These are phyloP conservation scores for Setipinna tenuifilis DNA, from an alignment of 2,797 vertebrate species.

Conservation along the genomic window DNA sequence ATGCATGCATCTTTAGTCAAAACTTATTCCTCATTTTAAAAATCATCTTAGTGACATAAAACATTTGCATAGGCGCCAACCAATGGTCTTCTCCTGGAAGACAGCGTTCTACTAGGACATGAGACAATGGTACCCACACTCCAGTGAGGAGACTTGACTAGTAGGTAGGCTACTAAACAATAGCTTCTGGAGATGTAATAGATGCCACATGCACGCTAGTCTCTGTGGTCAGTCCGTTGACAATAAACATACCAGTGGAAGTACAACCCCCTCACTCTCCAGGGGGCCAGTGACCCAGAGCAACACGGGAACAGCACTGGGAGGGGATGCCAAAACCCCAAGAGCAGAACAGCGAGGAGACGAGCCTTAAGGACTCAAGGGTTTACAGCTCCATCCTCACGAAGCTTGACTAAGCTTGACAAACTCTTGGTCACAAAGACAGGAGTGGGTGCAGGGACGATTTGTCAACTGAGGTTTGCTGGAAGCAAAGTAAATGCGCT, in stretches of 20 bases:
- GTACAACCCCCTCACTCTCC: neutral
- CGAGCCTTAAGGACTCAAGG: neutral
- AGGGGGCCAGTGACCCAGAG: neutral
- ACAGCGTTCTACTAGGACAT: neutral
- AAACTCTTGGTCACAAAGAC: neutral
- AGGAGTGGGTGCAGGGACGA: neutral
- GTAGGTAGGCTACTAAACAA: neutral
- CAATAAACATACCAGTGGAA: neutral
- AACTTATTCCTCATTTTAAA: no score
- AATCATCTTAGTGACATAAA: no score
- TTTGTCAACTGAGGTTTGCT: neutral
- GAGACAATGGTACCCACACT: neutral
- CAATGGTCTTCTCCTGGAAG: neutral
- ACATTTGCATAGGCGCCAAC: neutral
- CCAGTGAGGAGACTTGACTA: neutral
- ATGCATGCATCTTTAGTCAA: no score
- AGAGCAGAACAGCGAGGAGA: neutral
- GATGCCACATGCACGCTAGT: neutral
- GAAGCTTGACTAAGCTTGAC: neutral
- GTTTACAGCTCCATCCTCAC: neutral
- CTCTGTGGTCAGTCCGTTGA: conserved; percentile 10
- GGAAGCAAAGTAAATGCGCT: neutral
- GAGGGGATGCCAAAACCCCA: neutral
- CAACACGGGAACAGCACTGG: neutral
- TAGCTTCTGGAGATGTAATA: neutral